Evolutionary conservation across 2,113 vertebrate species (phyloP).

Genomic region (Lepus timidus): DNA sequence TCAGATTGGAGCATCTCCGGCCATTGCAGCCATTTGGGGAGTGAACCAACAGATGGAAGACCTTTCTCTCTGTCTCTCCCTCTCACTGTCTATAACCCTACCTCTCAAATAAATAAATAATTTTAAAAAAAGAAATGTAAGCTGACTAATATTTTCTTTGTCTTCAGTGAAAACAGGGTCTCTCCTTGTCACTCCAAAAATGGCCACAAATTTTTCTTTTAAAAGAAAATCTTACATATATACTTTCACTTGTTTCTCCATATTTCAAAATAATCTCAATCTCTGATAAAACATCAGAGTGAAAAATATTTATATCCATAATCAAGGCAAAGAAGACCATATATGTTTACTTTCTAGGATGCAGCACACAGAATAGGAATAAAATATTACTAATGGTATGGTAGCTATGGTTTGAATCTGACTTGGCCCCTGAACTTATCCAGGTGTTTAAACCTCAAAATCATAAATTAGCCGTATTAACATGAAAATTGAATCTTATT

Average conservation of each 20-base stretch:
- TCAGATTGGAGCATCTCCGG: too few relatives aligned
- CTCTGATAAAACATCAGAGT: background rate
- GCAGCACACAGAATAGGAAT: background rate
- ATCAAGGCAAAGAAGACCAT: background rate
- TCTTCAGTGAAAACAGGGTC: background rate
- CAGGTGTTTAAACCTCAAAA: too few relatives aligned
- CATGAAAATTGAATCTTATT: too few relatives aligned
- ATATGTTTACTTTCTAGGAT: background rate
- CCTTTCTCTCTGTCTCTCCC: too few relatives aligned
- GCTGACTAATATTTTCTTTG: background rate
- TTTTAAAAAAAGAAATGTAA: too few relatives aligned
- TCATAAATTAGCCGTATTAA: too few relatives aligned
- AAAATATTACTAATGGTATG: background rate
- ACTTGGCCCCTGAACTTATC: too few relatives aligned
- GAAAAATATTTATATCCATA: background rate
- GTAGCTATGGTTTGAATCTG: too few relatives aligned
- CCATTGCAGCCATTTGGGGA: too few relatives aligned
- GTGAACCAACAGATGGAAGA: too few relatives aligned
- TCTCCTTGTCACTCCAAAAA: background rate
- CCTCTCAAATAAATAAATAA: too few relatives aligned
- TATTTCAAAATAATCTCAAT: conserved; percentile 2
- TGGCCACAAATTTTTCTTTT: background rate
- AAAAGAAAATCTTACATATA: background rate
- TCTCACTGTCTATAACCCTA: too few relatives aligned
- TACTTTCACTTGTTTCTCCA: background rate